These are phyloP conservation scores for Dolichallabes microphthalmus DNA, from an alignment of 2,113 vertebrate genomes.

Conservation along the genomic window DNA sequence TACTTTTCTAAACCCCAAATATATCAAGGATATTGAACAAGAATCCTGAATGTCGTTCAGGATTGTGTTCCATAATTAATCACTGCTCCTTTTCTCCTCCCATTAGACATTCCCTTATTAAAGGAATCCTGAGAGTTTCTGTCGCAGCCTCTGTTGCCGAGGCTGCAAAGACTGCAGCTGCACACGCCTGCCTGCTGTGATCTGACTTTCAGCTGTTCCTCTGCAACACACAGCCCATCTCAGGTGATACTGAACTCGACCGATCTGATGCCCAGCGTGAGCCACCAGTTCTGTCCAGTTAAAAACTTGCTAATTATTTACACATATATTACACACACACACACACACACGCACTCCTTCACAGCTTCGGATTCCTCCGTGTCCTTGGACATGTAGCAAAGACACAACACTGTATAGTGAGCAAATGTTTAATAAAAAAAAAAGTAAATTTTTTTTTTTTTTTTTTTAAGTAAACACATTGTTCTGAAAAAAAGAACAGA, in stretches of 20 bases:
- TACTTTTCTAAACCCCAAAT: neutral
- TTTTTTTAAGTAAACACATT: neutral
- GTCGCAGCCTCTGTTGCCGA: neutral
- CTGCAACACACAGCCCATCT: slow-evolving; percentile 25
- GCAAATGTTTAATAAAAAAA: neutral
- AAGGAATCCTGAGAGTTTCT: slow-evolving; percentile 89
- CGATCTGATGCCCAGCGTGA: slow-evolving; percentile 7
- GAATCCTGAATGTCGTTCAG: neutral
- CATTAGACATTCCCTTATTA: slow-evolving; percentile 90
- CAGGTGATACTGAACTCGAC: slow-evolving; percentile 36
- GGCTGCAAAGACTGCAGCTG: slow-evolving; percentile 19
- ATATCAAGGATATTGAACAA: neutral
- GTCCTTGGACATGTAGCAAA: slow-evolving; percentile 29
- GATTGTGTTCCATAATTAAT: neutral
- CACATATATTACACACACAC: neutral
- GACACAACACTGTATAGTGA: slow-evolving; percentile 37
- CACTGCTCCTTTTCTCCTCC: slow-evolving; percentile 14
- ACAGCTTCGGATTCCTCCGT: neutral
- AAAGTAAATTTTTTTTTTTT: too few species aligned
- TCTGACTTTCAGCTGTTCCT: slow-evolving; percentile 26
- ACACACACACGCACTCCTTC: neutral
- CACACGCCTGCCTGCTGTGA: slow-evolving; percentile 18
- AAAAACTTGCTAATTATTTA: slow-evolving; percentile 11
- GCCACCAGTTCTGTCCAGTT: slow-evolving; percentile 14
- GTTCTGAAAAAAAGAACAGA: neutral